phyloP scores from a whole-genome alignment of 30 jellyfish, hydroid and myxozoan genomes.

The Pseudorhiza aurosa region DNA sequence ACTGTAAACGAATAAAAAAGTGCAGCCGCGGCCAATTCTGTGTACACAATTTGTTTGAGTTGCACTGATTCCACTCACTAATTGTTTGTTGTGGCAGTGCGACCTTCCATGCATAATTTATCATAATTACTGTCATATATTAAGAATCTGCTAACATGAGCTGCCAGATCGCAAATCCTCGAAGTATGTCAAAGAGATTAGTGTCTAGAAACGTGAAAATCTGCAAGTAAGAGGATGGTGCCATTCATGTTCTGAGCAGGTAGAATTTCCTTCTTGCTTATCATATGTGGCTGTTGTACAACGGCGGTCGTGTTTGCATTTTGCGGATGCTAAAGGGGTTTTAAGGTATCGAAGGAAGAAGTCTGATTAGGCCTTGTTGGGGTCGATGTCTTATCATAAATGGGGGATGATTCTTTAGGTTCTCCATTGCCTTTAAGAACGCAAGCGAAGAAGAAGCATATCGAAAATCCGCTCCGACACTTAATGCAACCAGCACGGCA shows the following conservation, averaged over 20 bases:
- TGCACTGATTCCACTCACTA: not conserved
- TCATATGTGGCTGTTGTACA: too few relatives aligned
- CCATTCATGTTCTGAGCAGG: not conserved
- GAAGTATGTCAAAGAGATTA: not conserved
- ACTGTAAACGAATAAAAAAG: too few relatives aligned
- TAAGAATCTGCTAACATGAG: not conserved
- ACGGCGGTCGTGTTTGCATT: too few relatives aligned
- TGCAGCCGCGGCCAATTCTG: not conserved
- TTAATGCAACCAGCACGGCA: too few relatives aligned
- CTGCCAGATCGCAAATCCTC: not conserved
- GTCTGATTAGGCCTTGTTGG: too few relatives aligned
- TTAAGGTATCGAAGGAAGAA: too few relatives aligned
- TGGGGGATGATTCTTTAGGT: too few relatives aligned
- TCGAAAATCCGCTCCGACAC: too few relatives aligned
- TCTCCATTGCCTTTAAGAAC: too few relatives aligned
- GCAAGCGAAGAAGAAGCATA: too few relatives aligned
- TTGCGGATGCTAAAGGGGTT: too few relatives aligned
- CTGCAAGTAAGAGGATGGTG: not conserved
- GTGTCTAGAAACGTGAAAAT: not conserved
- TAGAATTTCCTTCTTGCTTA: not conserved
- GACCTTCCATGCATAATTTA: slow-evolving; percentile 23
- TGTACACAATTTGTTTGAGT: not conserved
- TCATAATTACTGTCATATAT: not conserved
- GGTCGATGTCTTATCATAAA: too few relatives aligned
- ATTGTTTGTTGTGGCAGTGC: not conserved